A percentile compares a stretch with the other conserved stretches of the same genome.
phyloP scores from a whole-genome alignment of 2,113 vertebrate species.

The Peucedramus taeniatus region DNA sequence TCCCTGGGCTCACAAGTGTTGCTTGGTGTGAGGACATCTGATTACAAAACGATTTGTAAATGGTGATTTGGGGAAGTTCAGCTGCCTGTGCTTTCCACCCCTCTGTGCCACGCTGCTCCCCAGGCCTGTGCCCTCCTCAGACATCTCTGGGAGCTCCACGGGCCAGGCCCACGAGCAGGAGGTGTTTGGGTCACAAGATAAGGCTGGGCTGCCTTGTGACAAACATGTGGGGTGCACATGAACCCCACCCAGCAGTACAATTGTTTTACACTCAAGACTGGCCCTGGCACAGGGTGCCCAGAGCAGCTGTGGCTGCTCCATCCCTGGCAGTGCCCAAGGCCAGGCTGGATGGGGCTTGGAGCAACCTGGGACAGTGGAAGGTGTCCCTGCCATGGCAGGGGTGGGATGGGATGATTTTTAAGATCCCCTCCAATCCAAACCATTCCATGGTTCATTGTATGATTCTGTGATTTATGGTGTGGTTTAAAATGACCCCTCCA shows the following conservation, averaged over 20 bases:
- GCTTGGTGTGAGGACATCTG: not conserved
- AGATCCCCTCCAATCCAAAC: not conserved
- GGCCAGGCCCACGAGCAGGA: rapidly evolving
- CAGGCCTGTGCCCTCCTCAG: not conserved
- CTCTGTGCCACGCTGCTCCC: not conserved
- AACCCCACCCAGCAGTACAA: not conserved
- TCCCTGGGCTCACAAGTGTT: not conserved
- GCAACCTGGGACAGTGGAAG: rapidly evolving
- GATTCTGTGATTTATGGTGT: not conserved
- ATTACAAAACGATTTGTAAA: not conserved
- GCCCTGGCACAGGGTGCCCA: not conserved
- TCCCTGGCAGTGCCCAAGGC: not conserved
- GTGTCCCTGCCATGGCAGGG: not conserved
- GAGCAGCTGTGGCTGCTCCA: not conserved
- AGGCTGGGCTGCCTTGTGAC: not conserved
- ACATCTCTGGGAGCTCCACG: rapidly evolving
- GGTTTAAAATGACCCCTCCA: not conserved
- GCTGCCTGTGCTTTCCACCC: rapidly evolving
- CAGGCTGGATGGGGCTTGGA: rapidly evolving
- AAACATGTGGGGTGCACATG: rapidly evolving
- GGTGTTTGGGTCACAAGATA: not conserved
- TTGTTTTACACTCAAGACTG: rapidly evolving
- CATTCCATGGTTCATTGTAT: not conserved
- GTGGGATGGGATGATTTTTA: not conserved
- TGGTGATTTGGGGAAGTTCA: not conserved